Evolutionary conservation across 2,113 vertebrate genomes (phyloP).

Genomic region (Bujurquina vittata): DNA sequence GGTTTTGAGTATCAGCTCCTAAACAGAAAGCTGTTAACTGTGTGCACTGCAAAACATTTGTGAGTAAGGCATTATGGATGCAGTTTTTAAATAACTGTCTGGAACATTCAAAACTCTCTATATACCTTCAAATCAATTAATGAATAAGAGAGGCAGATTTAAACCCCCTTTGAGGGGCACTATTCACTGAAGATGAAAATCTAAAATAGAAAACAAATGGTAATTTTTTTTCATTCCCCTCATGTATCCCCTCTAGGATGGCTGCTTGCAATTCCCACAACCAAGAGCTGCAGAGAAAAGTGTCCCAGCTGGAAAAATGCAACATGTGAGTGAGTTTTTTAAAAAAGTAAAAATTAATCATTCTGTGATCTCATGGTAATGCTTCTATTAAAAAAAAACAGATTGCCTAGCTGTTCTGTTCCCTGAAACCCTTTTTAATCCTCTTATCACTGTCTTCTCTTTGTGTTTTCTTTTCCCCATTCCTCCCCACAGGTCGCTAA

Average conservation of each 20-base stretch:
- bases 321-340: conserved; percentile 85
- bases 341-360: background rate
- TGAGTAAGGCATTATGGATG: background rate
- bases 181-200: background rate
- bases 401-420: background rate
- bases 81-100: background rate
- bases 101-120: background rate
- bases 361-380: background rate
- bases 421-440: conserved; percentile 1
- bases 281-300: conserved; percentile 95
- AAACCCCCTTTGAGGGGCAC: background rate
- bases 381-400: background rate
- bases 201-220: background rate
- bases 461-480: background rate
- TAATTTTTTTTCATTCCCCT: background rate
- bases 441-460: background rate
- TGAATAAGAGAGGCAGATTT: background rate
- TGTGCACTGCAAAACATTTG: background rate
- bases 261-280: conserved; percentile 89
- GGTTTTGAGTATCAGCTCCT: background rate
- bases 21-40: background rate
- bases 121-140: background rate
- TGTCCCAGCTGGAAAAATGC: conserved; percentile 93
- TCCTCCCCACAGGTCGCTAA: conserved; percentile 83
- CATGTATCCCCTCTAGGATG: conserved; percentile 82